Percentiles rank a stretch among this genome's conserved stretches.
Conservation (phyloP, 2,888 invertebrate species). For the Lasioglossum marginatum region DNA sequence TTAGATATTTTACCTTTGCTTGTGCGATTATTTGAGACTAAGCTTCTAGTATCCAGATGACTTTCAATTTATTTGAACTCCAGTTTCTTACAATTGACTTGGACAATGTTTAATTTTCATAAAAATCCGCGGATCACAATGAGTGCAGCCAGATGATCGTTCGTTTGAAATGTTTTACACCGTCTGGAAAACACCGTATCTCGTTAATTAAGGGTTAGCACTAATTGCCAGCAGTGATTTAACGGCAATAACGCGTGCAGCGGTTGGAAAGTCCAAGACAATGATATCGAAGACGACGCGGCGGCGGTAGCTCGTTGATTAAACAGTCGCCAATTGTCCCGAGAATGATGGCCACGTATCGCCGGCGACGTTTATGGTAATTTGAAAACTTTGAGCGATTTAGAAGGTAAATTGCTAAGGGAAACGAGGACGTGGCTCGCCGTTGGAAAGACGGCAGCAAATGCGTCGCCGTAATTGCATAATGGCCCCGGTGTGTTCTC, state of each 20-base stretch:
- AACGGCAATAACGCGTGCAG: background rate
- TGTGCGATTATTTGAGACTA: too few relatives aligned
- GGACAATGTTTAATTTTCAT: too few relatives aligned
- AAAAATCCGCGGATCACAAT: too few relatives aligned
- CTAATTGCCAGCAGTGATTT: background rate
- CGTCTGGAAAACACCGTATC: background rate
- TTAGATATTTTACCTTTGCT: too few relatives aligned
- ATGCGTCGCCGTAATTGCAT: conserved; percentile 75
- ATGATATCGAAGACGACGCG: background rate
- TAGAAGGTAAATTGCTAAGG: conserved; percentile 70
- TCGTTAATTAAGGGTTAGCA: background rate
- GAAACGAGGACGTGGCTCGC: conserved; percentile 59
- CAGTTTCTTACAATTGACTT: too few relatives aligned
- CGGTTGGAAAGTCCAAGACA: background rate
- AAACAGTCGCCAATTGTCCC: conserved; percentile 26
- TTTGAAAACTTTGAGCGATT: conserved; percentile 73
- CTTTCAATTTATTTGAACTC: too few relatives aligned
- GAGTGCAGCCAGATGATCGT: too few relatives aligned
- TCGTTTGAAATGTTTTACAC: background rate
- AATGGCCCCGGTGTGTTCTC: conserved; percentile 72
- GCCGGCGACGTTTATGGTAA: conserved; percentile 55
- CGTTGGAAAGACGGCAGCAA: conserved; percentile 63
- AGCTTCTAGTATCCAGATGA: too few relatives aligned
- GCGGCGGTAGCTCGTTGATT: conserved; percentile 16
- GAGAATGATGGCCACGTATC: conserved; percentile 26